These are phyloP conservation scores for Siniperca knerii DNA, from an alignment of 2,113 vertebrate genomes.

Conservation along the genomic window DNA sequence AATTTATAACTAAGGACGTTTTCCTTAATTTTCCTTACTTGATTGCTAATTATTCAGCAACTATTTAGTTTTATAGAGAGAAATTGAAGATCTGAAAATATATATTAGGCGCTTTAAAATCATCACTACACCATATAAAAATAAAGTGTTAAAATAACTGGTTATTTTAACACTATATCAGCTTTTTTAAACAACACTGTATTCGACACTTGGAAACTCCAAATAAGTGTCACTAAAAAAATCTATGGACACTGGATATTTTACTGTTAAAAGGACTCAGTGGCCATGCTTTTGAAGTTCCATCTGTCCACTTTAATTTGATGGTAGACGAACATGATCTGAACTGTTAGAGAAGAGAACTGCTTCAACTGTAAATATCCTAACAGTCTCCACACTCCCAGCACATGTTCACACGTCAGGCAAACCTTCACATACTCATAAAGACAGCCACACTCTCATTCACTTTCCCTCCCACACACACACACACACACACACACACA, in stretches of 20 bases:
- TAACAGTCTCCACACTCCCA: slow-evolving; percentile 45
- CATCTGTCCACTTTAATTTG: slow-evolving; percentile 11
- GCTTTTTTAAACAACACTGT: background rate
- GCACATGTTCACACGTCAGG: slow-evolving; percentile 69
- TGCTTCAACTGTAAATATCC: slow-evolving; percentile 37
- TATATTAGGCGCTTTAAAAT: background rate
- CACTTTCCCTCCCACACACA: slow-evolving; percentile 30
- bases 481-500: slow-evolving; percentile 38
- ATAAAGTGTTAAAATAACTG: background rate
- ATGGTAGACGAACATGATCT: background rate
- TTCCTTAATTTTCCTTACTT: background rate
- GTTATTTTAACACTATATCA: background rate
- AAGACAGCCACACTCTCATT: slow-evolving; percentile 48
- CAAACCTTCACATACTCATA: slow-evolving; percentile 32
- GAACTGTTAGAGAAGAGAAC: slow-evolving; percentile 2
- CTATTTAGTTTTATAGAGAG: background rate
- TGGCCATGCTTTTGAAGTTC: slow-evolving; percentile 17
- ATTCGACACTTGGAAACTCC: background rate
- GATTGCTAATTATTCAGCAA: background rate
- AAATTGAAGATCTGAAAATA: background rate
- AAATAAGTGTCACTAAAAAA: background rate
- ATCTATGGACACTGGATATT: background rate
- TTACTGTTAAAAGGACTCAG: background rate
- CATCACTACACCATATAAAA: background rate
- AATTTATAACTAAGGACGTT: background rate